phyloP scores from a whole-genome alignment of 2,888 invertebrate genomes.

The Hypomecis punctinalis region DNA sequence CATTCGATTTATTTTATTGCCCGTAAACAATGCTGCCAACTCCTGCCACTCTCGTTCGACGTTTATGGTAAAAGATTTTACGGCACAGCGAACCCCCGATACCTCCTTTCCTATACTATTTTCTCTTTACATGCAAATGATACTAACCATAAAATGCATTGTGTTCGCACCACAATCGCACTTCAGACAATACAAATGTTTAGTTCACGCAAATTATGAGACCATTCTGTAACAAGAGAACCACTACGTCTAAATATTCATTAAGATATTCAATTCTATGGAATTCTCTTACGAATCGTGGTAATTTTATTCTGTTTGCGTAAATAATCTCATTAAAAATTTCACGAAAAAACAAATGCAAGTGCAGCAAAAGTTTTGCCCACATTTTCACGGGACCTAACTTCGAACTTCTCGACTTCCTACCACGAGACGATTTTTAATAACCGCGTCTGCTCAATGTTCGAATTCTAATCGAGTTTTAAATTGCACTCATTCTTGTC shows the following conservation, averaged over 20 bases:
- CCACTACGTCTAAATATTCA: slow-evolving; percentile 34
- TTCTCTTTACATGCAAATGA: slow-evolving; percentile 72
- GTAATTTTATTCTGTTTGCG: slow-evolving; percentile 23
- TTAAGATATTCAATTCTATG: slow-evolving; percentile 38
- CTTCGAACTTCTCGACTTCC: slow-evolving; percentile 53
- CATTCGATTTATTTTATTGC: slow-evolving; percentile 81
- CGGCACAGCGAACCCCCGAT: slow-evolving; percentile 66
- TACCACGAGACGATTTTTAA: slow-evolving; percentile 71
- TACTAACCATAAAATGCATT: slow-evolving; percentile 61
- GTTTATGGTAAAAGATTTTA: slow-evolving; percentile 81
- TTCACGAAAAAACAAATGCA: slow-evolving; percentile 45
- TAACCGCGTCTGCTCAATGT: slow-evolving; percentile 74
- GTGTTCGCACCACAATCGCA: slow-evolving; percentile 54
- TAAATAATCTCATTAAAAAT: slow-evolving; percentile 50
- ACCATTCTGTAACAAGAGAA: slow-evolving; percentile 43
- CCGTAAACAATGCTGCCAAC: slow-evolving; percentile 78
- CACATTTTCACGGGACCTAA: slow-evolving; percentile 52
- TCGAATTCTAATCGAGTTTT: slow-evolving; percentile 84
- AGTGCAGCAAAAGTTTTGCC: slow-evolving; percentile 54
- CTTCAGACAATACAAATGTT: slow-evolving; percentile 57
- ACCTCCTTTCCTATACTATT: slow-evolving; percentile 62
- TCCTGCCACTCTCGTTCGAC: slow-evolving; percentile 69
- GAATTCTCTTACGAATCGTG: slow-evolving; percentile 12
- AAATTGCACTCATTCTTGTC: slow-evolving; percentile 84
- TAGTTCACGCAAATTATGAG: slow-evolving; percentile 48